Percentiles rank a stretch among this genome's conserved stretches.
Evolutionary conservation across 2,113 vertebrate genomes (phyloP).

Genomic region (Oncorhynchus nerka): DNA sequence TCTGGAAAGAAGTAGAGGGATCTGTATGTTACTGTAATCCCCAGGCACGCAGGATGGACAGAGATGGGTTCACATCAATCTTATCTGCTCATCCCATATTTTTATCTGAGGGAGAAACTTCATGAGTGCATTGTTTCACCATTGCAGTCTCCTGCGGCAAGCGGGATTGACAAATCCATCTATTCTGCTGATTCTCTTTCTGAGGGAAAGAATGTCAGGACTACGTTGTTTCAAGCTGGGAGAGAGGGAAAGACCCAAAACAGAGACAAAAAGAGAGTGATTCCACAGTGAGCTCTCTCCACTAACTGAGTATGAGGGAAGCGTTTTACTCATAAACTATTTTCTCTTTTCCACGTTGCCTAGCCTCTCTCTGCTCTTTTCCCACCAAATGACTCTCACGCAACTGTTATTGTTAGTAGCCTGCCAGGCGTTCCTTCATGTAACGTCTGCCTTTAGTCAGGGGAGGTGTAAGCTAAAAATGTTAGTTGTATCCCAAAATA

Average conservation of each 20-base stretch:
- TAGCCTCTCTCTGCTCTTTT: too few relatives aligned
- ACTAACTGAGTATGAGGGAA: not conserved
- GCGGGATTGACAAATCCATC: not conserved
- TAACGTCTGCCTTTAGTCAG: not conserved
- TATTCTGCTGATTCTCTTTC: conserved; percentile 1
- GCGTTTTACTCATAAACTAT: not conserved
- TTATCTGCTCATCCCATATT: conserved; percentile 28
- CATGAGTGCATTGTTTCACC: conserved; percentile 36
- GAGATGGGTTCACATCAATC: conserved; percentile 50
- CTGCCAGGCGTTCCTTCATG: not conserved
- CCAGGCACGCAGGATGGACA: not conserved
- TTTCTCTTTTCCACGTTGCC: not conserved
- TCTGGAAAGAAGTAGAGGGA: conserved; percentile 40
- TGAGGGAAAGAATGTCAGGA: not conserved
- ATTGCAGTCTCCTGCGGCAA: not conserved
- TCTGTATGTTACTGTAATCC: conserved; percentile 6
- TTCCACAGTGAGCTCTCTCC: not conserved
- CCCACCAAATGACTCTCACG: not conserved
- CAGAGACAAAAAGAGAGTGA: not conserved
- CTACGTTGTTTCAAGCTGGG: not conserved
- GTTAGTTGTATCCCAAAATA: not conserved
- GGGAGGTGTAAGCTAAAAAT: not conserved
- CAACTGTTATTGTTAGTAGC: not conserved
- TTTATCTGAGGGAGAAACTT: conserved; percentile 6
- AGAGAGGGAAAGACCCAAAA: not conserved